These are phyloP conservation scores for Lycodopsis pacificus DNA, from an alignment of 2,797 vertebrate genomes.

Conservation along the genomic window DNA sequence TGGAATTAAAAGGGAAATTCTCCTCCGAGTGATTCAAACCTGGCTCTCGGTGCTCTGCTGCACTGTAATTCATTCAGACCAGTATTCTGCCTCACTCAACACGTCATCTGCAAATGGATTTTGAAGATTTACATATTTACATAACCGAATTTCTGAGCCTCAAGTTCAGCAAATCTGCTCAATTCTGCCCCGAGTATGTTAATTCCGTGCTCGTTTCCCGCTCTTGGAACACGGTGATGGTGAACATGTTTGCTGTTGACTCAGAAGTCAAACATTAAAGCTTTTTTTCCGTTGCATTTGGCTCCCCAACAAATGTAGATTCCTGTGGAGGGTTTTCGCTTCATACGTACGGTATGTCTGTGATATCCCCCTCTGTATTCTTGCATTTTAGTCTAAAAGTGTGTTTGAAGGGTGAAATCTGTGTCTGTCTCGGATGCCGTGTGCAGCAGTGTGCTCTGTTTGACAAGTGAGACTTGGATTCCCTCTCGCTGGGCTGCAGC, in stretches of 20 bases:
- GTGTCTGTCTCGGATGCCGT: conserved; percentile 58
- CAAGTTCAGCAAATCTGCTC: conserved; percentile 73
- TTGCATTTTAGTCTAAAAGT: conserved; percentile 53
- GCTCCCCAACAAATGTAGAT: conserved; percentile 58
- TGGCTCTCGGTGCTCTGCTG: conserved; percentile 60
- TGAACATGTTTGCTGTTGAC: conserved; percentile 69
- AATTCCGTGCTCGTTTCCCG: conserved; percentile 66
- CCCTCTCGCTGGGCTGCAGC: conserved; percentile 65
- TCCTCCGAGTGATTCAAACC: conserved; percentile 58
- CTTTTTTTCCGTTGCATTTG: conserved; percentile 51
- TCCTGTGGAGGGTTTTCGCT: conserved; percentile 43
- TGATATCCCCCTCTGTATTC: conserved; percentile 47
- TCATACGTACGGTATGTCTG: conserved; percentile 55
- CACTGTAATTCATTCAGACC: conserved; percentile 73
- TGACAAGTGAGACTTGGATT: conserved; percentile 75
- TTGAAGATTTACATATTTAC: conserved; percentile 83
- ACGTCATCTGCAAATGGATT: conserved; percentile 78
- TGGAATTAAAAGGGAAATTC: conserved; percentile 60
- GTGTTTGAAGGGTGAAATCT: conserved; percentile 56
- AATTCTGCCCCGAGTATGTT: conserved; percentile 74
- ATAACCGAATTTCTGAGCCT: conserved; percentile 77
- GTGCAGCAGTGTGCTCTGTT: conserved; percentile 65
- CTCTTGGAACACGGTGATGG: conserved; percentile 62
- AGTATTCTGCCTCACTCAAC: conserved; percentile 72
- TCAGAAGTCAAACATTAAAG: conserved; percentile 73